Conservation (phyloP, 2,888 invertebrate genomes). For the Pandemis heparana region DNA sequence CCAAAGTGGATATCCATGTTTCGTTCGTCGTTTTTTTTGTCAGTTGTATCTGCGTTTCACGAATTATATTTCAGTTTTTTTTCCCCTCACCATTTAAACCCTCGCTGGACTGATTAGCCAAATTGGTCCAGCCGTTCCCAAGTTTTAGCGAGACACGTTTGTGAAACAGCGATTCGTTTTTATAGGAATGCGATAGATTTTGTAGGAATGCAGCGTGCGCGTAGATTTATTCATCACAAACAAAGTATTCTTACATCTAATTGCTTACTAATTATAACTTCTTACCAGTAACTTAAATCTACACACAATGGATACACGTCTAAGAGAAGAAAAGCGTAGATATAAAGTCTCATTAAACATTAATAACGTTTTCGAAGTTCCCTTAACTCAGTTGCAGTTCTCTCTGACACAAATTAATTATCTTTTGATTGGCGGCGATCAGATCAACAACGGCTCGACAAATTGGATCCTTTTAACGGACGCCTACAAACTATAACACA, state of each 20-base stretch:
- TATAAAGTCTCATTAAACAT: background rate
- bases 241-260: background rate
- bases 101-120: no score
- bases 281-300: background rate
- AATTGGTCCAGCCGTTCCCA: no score
- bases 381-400: background rate
- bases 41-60: no score
- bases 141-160: no score
- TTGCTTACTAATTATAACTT: background rate
- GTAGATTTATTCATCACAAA: no score
- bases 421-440: constrained; percentile 11
- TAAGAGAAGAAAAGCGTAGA: background rate
- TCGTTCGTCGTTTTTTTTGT: no score
- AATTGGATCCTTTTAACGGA: constrained; percentile 4
- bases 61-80: no score
- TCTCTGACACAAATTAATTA: constrained; percentile 5
- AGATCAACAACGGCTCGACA: background rate
- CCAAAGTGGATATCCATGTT: no score
- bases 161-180: no score
- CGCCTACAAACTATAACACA: background rate
- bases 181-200: no score
- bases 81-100: no score
- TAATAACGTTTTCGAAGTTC: background rate
- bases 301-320: background rate
- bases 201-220: no score